Base-by-base conservation (phyloP, 2,888 invertebrate genomes). In the Agrenia bidenticulata region DNA sequence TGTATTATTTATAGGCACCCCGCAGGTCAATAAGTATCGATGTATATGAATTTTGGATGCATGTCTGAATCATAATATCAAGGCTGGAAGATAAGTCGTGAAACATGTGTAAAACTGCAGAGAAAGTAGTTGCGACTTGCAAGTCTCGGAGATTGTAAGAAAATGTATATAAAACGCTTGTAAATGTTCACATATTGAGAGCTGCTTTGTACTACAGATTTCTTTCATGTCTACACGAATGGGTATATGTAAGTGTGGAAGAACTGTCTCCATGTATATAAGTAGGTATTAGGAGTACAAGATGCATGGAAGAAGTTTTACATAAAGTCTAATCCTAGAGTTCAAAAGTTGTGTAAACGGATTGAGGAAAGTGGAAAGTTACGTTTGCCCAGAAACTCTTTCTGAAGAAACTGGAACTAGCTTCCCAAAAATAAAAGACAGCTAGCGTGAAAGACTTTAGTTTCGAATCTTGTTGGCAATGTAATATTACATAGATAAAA, bases 341-440 rank as follows among this genome's bases (percentile, higher is more conserved):
- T 64, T 64, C 60, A 61, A 64, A 64, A 64, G 64, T 64, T 64
- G 39, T 60, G 55, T 60, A 61, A 64, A 64, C 60, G 64, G 64
- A 64, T 64, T 64, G 55, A 55, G 60, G 55, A 63, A 53, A 64
- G 64, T 64, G 60, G 41, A 64, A 64, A 64, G 64, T 64, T 64
- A 61, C 53, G 60, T 61, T 60, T 45, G 56, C 11, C 32, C 5
- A 32, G n/a, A 32, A 32, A 32, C 5, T 32, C 32, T 32, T 11
- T 32, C 32, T n/a, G n/a, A n/a, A n/a, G n/a, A n/a, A n/a, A n/a
- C n/a, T n/a, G n/a, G n/a, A n/a, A 32, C 32, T 11, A 32, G 32
- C 32, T 17, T 39, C 19, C 7, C 26, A 63, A 64, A 53, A 50
- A 54, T 58, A 64, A 69, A 63, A 69, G 69, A 66, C 61, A 58